Conservation (phyloP, 1,140 invertebrate species). For the Dendrolimus punctatus region DNA sequence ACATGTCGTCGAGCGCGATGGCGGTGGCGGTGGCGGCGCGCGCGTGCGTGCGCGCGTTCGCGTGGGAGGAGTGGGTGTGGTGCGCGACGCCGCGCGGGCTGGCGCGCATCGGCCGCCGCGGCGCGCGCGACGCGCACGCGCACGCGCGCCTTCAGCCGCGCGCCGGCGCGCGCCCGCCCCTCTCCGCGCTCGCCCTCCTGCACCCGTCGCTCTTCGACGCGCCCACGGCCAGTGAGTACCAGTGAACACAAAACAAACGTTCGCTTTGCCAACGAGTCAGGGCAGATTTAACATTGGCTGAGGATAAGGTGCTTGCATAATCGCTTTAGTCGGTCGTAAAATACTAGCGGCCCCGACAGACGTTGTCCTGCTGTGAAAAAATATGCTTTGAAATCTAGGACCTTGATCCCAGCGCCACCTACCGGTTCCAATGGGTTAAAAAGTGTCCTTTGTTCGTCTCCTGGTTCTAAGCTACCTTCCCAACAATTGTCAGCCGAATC, state of each 20-base stretch:
- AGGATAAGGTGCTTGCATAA: not conserved
- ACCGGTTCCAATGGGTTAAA: too few species aligned
- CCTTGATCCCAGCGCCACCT: too few species aligned
- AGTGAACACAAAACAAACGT: too few species aligned
- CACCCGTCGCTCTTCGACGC: constrained; percentile 22
- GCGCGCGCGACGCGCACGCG: constrained; percentile 13
- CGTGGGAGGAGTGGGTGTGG: constrained; percentile 44
- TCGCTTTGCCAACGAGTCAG: too few species aligned
- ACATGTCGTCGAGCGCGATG: constrained; percentile 3
- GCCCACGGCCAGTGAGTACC: constrained; percentile 7
- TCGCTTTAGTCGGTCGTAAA: too few species aligned
- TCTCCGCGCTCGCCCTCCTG: constrained; percentile 26
- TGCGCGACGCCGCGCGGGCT: constrained; percentile 30
- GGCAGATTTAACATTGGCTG: too few species aligned
- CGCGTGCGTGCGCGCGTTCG: constrained; percentile 28
- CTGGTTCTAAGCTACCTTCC: too few species aligned
- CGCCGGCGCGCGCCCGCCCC: constrained; percentile 7
- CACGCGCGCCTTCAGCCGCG: constrained; percentile 8
- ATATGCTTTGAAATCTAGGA: too few species aligned
- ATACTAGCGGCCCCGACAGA: too few species aligned
- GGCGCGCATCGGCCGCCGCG: constrained; percentile 19
- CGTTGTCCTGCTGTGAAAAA: too few species aligned
- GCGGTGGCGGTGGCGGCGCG: constrained; percentile 18
- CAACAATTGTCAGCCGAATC: too few species aligned
- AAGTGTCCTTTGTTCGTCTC: too few species aligned